Conservation (phyloP, 2,113 vertebrate genomes). For the Syngnathoides biaculeatus region DNA sequence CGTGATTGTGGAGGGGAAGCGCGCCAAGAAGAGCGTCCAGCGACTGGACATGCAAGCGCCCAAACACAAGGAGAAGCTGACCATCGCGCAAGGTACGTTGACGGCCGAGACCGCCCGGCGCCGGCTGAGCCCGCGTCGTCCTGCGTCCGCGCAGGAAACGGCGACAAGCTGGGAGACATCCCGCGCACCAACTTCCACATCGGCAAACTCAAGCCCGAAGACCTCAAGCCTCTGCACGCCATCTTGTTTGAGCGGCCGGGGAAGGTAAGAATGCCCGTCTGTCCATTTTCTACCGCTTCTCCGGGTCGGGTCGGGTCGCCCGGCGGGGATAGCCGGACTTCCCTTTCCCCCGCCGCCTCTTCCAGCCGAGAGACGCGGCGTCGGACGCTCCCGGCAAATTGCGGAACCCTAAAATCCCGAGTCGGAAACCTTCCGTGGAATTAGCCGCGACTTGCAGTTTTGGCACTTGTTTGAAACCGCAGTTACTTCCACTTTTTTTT, state of each 20-base stretch:
- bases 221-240: slow-evolving; percentile 89
- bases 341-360: no score
- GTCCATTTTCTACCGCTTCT: no score
- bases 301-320: no score
- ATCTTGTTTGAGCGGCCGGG: slow-evolving; percentile 92
- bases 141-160: slow-evolving; percentile 71
- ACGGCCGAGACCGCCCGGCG: neutral
- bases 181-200: slow-evolving; percentile 86
- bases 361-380: no score
- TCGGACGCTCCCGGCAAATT: no score
- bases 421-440: no score
- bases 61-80: slow-evolving; percentile 83
- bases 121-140: neutral
- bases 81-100: slow-evolving; percentile 79
- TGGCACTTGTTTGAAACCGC: no score
- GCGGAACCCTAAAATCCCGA: no score
- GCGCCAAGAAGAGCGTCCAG: slow-evolving; percentile 89
- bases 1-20: slow-evolving; percentile 86
- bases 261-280: slow-evolving; percentile 76
- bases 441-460: no score
- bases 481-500: no score
- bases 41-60: slow-evolving; percentile 86
- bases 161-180: slow-evolving; percentile 92
- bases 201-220: slow-evolving; percentile 87
- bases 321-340: no score